Base-by-base conservation (phyloP, 2,797 vertebrate species). In the Gastrophryne carolinensis region DNA sequence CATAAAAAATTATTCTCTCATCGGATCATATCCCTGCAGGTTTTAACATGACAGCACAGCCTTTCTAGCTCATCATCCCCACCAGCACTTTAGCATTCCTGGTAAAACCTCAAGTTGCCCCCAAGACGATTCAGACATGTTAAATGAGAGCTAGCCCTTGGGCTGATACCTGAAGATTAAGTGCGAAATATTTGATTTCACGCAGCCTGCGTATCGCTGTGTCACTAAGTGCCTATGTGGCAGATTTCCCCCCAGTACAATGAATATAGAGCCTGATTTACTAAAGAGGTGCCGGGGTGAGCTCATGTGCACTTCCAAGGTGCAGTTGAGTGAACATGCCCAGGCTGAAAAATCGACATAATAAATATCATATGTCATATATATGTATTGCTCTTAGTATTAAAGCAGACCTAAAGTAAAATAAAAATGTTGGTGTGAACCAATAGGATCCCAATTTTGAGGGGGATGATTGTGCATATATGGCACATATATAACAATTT, bases 131-230 rank as follows among this genome's bases (percentile, higher is more conserved):
- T 37, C 11, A 29, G 58, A 60, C 24, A 39, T 41, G 8, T 29
- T 12, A 52, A 23, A 4, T 64, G 19, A 71, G 62, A 57, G 37
- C 7, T 54, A 12, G 63, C 63, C 50, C 35, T n/a, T 24, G 65
- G 67, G 74, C 57, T 71, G 58, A 50, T 67, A 60, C 32, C 10
- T 57, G 41, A 71, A 35, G 26, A 58, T 79, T 23, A 64, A 74
- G 30, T 47, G 29, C 37, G 44, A 65, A 47, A 24, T 8, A 56
- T 57, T 56, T 56, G 44, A 73, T 44, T 19, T 8, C 52, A 56
- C 30, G 37, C 12, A 9, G 47, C 5, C 2, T 53, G 5, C 30
- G 66, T 27, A 56, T 57, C n/a, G 29, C n/a, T 56, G 52, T 21
- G 57, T 69, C 27, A 57, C 66, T 68, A 57, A 69, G 30, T 35